Conservation (phyloP, 2,797 vertebrate genomes). For the Enteromius trimaculatus region DNA sequence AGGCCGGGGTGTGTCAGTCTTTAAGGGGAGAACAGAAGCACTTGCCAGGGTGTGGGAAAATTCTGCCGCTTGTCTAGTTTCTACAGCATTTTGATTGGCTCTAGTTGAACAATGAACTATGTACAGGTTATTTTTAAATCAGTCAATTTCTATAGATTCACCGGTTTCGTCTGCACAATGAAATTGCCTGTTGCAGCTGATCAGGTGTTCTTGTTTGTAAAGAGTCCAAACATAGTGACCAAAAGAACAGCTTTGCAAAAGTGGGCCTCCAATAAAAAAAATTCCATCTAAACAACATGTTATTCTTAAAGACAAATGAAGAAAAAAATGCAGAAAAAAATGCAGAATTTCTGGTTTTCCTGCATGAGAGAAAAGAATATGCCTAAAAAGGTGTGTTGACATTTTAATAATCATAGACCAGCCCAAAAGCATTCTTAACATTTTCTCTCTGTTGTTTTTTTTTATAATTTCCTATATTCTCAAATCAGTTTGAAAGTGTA, state of each 20-base stretch:
- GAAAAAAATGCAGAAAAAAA: not conserved
- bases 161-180: not conserved
- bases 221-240: not conserved
- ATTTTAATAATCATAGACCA: not conserved
- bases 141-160: conserved; percentile 4
- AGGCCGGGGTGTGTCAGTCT: not conserved
- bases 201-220: conserved; percentile 4
- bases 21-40: conserved; percentile 10
- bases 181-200: conserved; percentile 2
- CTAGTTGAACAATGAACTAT: conserved; percentile 2
- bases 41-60: not conserved
- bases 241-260: not conserved
- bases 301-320: conserved; percentile 1
- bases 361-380: not conserved
- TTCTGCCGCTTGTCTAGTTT: not conserved
- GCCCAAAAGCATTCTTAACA: conserved; percentile 7
- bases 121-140: conserved; percentile 1
- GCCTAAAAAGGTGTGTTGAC: not conserved
- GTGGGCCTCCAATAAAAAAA: not conserved
- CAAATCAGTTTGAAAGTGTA: conserved; percentile 7
- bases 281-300: not conserved
- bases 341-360: not conserved
- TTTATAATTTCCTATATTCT: not conserved
- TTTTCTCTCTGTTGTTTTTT: not conserved
- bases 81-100: not conserved